Percentiles rank a stretch among this genome's conserved stretches.
Conservation (phyloP, 1,140 invertebrate species). For the Drosophila murphyi region DNA sequence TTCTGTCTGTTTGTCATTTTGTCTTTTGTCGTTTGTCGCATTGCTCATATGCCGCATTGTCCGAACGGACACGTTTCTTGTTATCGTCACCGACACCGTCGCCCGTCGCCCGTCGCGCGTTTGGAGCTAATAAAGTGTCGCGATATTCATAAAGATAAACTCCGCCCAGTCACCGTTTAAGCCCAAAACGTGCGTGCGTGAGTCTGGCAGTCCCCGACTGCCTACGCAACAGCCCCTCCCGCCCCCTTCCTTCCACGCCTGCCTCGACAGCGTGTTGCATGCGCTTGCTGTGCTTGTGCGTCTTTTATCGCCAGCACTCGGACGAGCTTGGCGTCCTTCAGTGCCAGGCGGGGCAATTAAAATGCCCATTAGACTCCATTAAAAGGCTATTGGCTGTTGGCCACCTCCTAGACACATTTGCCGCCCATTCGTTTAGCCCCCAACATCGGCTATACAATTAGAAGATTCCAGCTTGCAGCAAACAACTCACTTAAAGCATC, state of each 20-base stretch:
- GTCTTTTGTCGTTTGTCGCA: slow-evolving; percentile 14
- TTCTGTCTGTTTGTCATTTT: not conserved
- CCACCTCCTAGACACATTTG: not conserved
- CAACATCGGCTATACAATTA: not conserved
- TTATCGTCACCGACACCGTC: no score
- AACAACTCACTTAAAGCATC: slow-evolving; percentile 10
- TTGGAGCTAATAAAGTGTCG: slow-evolving; percentile 15
- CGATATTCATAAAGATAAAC: slow-evolving; percentile 21
- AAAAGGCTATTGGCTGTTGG: slow-evolving; percentile 8
- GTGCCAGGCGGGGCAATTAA: slow-evolving; percentile 10
- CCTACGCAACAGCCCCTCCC: not conserved
- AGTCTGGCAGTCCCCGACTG: not conserved
- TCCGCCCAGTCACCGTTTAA: slow-evolving; percentile 10
- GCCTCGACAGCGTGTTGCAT: not conserved
- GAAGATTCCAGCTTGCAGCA: slow-evolving; percentile 2
- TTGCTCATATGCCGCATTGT: slow-evolving; percentile 24
- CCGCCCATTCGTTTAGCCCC: not conserved
- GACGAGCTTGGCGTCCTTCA: slow-evolving; percentile 3
- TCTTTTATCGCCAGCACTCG: slow-evolving; percentile 5
- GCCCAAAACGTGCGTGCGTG: slow-evolving; percentile 18
- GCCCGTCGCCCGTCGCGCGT: not conserved
- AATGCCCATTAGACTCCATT: slow-evolving; percentile 20
- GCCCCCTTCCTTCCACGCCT: not conserved
- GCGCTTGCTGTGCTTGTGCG: not conserved
- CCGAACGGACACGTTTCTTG: not conserved